Base-by-base conservation (phyloP, 2,888 invertebrate genomes). In the Harpalus rubripes region DNA sequence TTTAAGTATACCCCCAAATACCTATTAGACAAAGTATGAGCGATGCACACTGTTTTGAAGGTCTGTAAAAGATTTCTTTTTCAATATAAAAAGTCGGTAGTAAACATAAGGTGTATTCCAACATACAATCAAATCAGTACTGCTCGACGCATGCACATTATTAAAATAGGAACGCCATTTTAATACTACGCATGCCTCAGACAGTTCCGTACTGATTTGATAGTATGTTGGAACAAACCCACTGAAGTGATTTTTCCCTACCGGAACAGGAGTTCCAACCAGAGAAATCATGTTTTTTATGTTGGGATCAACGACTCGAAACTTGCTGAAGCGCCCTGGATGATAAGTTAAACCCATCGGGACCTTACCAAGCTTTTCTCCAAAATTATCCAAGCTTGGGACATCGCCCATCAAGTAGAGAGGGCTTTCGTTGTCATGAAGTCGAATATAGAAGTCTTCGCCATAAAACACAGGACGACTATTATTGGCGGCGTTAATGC, bases 401-500 rank as follows among this genome's bases (percentile, higher is more conserved):
- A 79, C 39, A 8, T 22, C 79, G 18, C 59, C 79, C 10, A 8
- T 16, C 15, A 79, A 18, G 16, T 32, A 79, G 6, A 79, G 18
- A 4, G 39, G 59, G 8, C 79, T 39, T 4, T 41, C 79, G 26
- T 15, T 79, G n/a, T 79, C 58, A 5, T 41, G n/a, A 12, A 79
- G n/a, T 15, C 61, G 61, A 26, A 79, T 58, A 8, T 61, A 79
- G 79, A 79, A 16, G 8, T 79, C 79, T 39, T 79, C 79, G 15
- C 79, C 79, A 41, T 79, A 79, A 16, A 59, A 15, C 1, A 79
- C 32, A 7, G 61, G 59, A 15, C 59, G 15, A 5, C 59, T 15
- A 10, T 32, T 6, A 5, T 32, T 32, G 32, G 32, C 32, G 32
- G 5, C 4, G 32, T 32, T 5, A 32, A 32, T 32, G 6, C 32